Evolutionary conservation across 2,797 vertebrate species (phyloP).

Genomic region (Chaetodon trifasciatus): DNA sequence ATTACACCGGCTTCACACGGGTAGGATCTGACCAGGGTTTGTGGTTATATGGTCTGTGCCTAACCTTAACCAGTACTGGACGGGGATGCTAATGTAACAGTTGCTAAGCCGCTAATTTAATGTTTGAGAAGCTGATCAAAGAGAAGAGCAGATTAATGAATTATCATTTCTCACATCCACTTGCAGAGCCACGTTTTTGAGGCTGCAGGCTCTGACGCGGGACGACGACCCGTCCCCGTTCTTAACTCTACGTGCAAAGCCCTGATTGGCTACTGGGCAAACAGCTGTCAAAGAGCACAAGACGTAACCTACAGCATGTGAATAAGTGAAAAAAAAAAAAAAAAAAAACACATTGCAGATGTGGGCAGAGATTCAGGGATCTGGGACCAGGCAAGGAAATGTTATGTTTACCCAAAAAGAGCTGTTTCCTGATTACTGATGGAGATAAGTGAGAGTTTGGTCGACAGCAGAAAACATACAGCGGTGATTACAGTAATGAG

Average conservation of each 20-base stretch:
- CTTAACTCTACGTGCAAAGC: background rate
- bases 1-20: no score
- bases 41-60: no score
- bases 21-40: no score
- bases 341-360: background rate
- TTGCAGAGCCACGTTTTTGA: no score
- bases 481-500: slow-evolving; percentile 41
- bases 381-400: slow-evolving; percentile 16
- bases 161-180: no score
- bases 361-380: background rate
- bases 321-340: background rate
- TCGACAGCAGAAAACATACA: slow-evolving; percentile 14
- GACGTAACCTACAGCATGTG: background rate
- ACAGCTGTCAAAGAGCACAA: background rate
- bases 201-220: background rate
- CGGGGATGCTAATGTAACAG: background rate
- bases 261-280: background rate
- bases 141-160: no score
- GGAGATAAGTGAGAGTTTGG: slow-evolving; percentile 20
- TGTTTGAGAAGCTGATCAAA: no score
- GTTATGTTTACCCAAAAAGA: background rate
- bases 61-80: no score
- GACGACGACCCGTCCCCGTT: background rate
- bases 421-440: slow-evolving; percentile 18
- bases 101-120: background rate